Conservation (phyloP, 2,888 invertebrate genomes). For the Ctena decussata region DNA sequence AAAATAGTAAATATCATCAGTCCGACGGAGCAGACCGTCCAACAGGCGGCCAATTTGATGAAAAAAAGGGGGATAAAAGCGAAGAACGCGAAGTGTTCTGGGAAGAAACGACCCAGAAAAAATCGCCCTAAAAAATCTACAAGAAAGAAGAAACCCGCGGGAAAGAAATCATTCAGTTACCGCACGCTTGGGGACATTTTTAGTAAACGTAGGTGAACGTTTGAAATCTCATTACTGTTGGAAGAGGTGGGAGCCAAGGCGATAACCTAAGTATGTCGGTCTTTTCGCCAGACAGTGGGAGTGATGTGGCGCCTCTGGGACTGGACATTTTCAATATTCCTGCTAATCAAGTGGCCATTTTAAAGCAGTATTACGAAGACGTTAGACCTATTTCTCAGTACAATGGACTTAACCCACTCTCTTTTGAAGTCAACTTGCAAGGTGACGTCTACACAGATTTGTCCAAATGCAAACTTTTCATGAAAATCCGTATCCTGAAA, state of each 20-base stretch:
- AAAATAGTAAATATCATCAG: background rate
- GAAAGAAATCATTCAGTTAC: background rate
- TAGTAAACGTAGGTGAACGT: background rate
- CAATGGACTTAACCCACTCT: background rate
- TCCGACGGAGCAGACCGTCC: constrained; percentile 5
- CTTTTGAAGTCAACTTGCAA: background rate
- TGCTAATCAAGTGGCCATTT: background rate
- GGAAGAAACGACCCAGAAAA: background rate
- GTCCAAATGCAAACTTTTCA: background rate
- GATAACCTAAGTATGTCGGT: background rate
- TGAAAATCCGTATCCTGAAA: constrained; percentile 1
- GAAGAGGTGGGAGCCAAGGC: background rate
- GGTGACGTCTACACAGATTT: constrained; percentile 4
- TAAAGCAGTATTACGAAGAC: constrained; percentile 2
- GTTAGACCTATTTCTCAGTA: background rate
- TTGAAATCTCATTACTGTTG: too few relatives aligned
- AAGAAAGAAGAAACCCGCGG: background rate
- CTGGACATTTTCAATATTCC: background rate
- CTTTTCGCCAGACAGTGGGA: constrained; percentile 9
- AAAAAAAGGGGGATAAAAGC: background rate
- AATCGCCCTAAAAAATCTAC: background rate
- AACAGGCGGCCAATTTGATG: constrained; percentile 2
- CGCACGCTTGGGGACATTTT: constrained; percentile 11
- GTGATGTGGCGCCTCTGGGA: background rate
- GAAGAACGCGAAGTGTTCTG: background rate